Percentiles rank a stretch among this genome's conserved stretches.
Evolutionary conservation across 2,113 vertebrate genomes (phyloP).

Genomic region (Geococcyx californianus): DNA sequence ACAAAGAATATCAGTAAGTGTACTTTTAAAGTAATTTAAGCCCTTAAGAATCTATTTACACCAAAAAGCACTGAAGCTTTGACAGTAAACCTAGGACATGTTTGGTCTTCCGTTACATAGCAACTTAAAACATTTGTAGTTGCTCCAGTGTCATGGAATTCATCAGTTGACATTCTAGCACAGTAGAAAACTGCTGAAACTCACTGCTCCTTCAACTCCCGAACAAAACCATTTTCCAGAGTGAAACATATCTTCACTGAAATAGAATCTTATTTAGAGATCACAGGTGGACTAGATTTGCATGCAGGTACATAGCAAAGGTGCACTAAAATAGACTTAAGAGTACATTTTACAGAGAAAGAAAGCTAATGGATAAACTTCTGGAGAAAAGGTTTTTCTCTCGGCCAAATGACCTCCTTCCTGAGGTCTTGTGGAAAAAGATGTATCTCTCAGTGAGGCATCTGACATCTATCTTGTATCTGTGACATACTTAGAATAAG

Average conservation of each 20-base stretch:
- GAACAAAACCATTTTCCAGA: neutral
- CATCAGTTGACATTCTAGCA: neutral
- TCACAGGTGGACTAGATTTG: neutral
- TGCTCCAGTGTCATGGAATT: neutral
- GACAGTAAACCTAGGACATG: neutral
- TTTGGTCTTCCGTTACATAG: neutral
- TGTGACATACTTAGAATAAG: neutral
- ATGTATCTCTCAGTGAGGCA: neutral
- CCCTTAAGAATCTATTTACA: neutral
- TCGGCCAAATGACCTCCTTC: neutral
- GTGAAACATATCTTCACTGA: neutral
- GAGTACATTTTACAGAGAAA: neutral
- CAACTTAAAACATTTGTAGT: neutral
- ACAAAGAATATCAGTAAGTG: neutral
- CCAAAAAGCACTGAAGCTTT: neutral
- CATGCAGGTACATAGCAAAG: neutral
- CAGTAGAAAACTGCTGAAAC: neutral
- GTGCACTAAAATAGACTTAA: neutral
- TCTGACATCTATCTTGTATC: neutral
- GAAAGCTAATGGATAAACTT: neutral
- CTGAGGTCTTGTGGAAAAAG: neutral
- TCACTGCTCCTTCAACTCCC: rapidly evolving
- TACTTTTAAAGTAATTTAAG: neutral
- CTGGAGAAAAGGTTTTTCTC: neutral
- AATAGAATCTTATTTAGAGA: neutral